phyloP scores from a whole-genome alignment of 2,888 invertebrate species.

The Eupithecia abbreviata region DNA sequence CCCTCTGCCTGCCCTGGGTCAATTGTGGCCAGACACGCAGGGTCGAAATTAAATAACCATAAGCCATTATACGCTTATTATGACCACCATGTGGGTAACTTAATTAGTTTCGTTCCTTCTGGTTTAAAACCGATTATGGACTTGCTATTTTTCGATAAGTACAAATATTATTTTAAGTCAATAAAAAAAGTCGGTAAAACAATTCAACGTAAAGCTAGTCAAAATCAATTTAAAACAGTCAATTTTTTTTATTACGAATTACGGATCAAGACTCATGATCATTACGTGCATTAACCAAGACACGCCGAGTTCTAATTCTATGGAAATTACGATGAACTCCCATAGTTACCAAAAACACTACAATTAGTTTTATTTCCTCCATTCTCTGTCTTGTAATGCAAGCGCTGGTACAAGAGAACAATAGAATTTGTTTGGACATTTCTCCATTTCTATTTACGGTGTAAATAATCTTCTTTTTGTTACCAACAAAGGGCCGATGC shows the following conservation, averaged over 20 bases:
- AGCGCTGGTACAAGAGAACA: constrained; percentile 31
- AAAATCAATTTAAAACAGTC: background rate
- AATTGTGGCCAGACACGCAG: constrained; percentile 41
- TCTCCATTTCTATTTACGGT: constrained; percentile 29
- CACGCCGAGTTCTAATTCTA: background rate
- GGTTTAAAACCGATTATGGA: constrained; percentile 16
- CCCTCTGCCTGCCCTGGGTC: constrained; percentile 38
- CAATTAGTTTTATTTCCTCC: constrained; percentile 10
- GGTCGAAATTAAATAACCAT: constrained; percentile 33
- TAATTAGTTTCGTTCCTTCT: constrained; percentile 37
- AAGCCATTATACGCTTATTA: constrained; percentile 38
- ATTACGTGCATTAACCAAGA: background rate
- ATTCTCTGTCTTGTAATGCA: constrained; percentile 17
- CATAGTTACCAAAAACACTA: constrained; percentile 1
- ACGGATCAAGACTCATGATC: background rate
- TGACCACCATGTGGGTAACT: constrained; percentile 39
- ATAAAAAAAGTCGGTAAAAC: too few relatives aligned
- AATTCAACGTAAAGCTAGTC: background rate
- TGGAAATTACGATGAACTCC: background rate
- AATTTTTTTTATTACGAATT: background rate
- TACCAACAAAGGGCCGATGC: constrained; percentile 9
- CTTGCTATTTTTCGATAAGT: background rate
- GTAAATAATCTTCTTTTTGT: constrained; percentile 34
- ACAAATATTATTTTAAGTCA: too few relatives aligned
- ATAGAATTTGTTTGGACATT: constrained; percentile 34